Percentiles rank a stretch among this genome's conserved stretches.
Conservation (phyloP, 1,140 invertebrate species). For the Riptortus pedestris region DNA sequence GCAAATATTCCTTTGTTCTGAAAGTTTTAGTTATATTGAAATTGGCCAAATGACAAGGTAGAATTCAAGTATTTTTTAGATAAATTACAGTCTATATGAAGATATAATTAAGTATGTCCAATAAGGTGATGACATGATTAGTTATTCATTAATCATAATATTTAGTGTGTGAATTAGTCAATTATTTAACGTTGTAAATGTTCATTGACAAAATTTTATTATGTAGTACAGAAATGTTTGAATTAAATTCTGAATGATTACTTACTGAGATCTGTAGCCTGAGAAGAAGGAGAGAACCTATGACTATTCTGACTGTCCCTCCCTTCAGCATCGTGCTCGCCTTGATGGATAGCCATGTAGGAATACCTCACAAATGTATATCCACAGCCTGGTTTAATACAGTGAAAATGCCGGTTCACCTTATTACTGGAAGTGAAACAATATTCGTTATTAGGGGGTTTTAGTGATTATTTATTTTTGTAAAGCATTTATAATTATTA, state of each 20-base stretch:
- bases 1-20: no score
- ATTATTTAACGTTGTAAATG: no score
- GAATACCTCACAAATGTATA: conserved; percentile 65
- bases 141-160: no score
- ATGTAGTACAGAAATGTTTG: neutral
- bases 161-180: no score
- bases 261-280: conserved; percentile 24
- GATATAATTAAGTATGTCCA: no score
- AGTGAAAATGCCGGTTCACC: conserved; percentile 66
- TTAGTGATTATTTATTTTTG: neutral
- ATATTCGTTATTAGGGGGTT: neutral
- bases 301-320: neutral
- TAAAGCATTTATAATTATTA: neutral
- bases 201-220: neutral
- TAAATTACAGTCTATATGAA: no score
- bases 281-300: conserved; percentile 3
- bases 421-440: conserved; percentile 46
- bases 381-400: conserved; percentile 57
- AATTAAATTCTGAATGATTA: neutral
- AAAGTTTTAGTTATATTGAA: no score
- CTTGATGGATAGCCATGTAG: conserved; percentile 62
- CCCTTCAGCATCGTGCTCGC: conserved; percentile 40
- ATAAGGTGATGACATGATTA: no score
- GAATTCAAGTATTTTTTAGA: no score
- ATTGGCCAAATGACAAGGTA: no score